Percentiles rank a stretch among this genome's conserved stretches.
Evolutionary conservation across 1,140 invertebrate genomes (phyloP).

Genomic region (Globodera rostochiensis): DNA sequence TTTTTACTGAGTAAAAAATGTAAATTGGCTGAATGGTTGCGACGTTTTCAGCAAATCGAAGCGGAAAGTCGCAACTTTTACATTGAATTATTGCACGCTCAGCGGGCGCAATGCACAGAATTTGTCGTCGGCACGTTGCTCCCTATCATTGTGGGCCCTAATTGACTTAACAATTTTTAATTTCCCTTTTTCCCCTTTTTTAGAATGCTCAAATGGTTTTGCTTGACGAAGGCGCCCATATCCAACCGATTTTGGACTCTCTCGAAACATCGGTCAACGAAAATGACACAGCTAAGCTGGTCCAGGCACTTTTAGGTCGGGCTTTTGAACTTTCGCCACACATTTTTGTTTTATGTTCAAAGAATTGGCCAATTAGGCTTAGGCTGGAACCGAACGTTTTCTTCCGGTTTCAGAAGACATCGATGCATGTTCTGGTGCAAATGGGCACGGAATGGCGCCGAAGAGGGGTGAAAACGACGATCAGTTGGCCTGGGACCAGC

Average conservation of each 20-base stretch:
- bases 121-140: constrained; percentile 39
- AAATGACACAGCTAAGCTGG: constrained; percentile 32
- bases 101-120: constrained; percentile 36
- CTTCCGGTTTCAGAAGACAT: neutral
- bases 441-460: neutral
- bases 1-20: no score
- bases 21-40: neutral
- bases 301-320: constrained; percentile 38
- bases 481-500: constrained; percentile 7
- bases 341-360: constrained; percentile 8
- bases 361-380: no score
- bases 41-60: neutral
- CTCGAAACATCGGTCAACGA: constrained; percentile 30
- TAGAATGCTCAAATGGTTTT: constrained; percentile 40
- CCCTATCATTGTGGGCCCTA: constrained; percentile 41
- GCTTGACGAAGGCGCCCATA: constrained; percentile 48
- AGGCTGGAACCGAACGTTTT: neutral
- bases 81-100: constrained; percentile 42
- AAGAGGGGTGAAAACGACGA: neutral
- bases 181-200: neutral
- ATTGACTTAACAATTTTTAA: neutral
- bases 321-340: constrained; percentile 7
- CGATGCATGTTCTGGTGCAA: constrained; percentile 7
- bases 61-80: constrained; percentile 32
- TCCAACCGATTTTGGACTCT: constrained; percentile 39